Evolutionary conservation across 2,888 invertebrate species (phyloP).

Genomic region (Subacronicta megacephala): DNA sequence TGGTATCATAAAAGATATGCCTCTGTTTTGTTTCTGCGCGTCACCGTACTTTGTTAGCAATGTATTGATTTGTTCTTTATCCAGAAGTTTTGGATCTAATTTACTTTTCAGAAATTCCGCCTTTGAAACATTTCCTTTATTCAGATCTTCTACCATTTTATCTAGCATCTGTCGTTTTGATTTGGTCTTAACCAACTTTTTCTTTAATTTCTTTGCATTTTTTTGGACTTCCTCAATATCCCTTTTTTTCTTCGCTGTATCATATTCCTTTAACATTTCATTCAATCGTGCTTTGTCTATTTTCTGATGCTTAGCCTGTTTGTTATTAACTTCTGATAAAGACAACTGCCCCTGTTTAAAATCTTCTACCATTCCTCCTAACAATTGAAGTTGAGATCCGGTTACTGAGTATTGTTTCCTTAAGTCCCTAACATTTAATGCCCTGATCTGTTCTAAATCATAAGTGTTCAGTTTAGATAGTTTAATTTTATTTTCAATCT

Average conservation of each 20-base stretch:
- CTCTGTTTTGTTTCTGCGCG: slow-evolving; percentile 5
- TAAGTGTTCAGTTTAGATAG: slow-evolving; percentile 12
- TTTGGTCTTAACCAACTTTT: slow-evolving; percentile 1
- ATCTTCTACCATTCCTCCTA: slow-evolving; percentile 20
- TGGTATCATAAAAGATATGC: slow-evolving; percentile 18
- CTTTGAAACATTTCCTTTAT: slow-evolving; percentile 14
- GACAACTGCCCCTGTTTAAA: slow-evolving; percentile 16
- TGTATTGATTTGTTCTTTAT: slow-evolving; percentile 8
- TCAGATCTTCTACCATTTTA: slow-evolving; percentile 19
- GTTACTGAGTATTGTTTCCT: slow-evolving; percentile 24
- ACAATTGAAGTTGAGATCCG: slow-evolving; percentile 9
- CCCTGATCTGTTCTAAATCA: slow-evolving; percentile 15
- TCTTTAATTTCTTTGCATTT: slow-evolving; percentile 14
- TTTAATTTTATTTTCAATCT: slow-evolving; percentile 20
- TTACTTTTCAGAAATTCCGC: slow-evolving; percentile 12
- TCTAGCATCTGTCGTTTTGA: slow-evolving; percentile 16
- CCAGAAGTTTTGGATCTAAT: slow-evolving; percentile 10
- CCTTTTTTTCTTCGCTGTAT: slow-evolving; percentile 22
- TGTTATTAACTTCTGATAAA: slow-evolving; percentile 4
- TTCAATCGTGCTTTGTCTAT: slow-evolving; percentile 14
- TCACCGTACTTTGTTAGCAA: slow-evolving; percentile 12
- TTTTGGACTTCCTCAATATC: slow-evolving; percentile 11
- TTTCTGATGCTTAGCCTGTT: not conserved
- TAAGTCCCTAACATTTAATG: slow-evolving; percentile 12
- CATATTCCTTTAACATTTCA: slow-evolving; percentile 20